These are phyloP conservation scores for Theristicus caerulescens DNA, from an alignment of 2,113 vertebrate genomes.

Conservation along the genomic window DNA sequence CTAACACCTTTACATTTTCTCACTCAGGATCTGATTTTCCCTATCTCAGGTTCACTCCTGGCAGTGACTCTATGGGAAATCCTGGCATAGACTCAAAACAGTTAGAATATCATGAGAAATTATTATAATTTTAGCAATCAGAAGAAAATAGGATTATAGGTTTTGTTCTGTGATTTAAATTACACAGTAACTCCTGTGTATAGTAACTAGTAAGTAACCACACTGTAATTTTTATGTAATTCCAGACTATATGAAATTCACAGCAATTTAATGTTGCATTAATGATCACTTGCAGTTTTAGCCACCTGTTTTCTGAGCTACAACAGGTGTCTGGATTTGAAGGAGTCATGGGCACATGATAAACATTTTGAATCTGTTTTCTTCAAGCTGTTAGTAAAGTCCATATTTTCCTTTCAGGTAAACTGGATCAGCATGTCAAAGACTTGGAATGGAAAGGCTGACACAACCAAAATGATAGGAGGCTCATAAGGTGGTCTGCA, in stretches of 20 bases:
- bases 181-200: neutral
- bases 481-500: neutral
- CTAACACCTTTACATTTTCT: neutral
- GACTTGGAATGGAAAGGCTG: neutral
- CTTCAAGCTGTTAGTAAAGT: neutral
- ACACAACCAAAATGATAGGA: neutral
- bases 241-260: slow-evolving; percentile 2
- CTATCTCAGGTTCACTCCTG: neutral
- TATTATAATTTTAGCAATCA: slow-evolving; percentile 34
- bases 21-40: neutral
- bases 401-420: neutral
- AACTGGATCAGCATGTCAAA: neutral
- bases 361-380: neutral
- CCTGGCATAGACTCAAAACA: slow-evolving; percentile 1
- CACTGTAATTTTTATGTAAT: slow-evolving; percentile 46
- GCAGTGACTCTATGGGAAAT: neutral
- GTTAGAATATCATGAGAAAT: neutral
- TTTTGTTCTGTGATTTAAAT: slow-evolving; percentile 33
- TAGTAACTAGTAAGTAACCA: slow-evolving; percentile 9
- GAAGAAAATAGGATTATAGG: slow-evolving; percentile 22
- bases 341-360: neutral
- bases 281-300: slow-evolving; percentile 7
- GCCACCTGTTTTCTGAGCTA: neutral
- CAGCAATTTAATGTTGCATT: slow-evolving; percentile 12
- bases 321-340: neutral